These are phyloP conservation scores for Catocala sponsa DNA, from an alignment of 2,888 invertebrate species.

Conservation along the genomic window DNA sequence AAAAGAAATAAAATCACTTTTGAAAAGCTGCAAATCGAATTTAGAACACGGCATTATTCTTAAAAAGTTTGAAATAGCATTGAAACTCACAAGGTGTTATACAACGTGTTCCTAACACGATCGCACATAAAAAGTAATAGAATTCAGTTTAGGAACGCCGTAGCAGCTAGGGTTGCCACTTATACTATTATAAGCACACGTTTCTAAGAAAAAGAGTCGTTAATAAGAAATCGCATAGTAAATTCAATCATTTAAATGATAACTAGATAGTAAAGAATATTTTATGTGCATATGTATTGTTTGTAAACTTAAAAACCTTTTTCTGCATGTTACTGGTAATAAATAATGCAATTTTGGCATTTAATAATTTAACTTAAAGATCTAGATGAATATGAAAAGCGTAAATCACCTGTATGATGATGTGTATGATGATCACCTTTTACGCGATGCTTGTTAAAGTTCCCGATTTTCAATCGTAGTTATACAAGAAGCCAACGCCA, in stretches of 20 bases:
- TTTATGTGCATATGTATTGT: too few relatives aligned
- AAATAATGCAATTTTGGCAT: too few relatives aligned
- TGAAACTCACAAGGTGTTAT: slow-evolving; percentile 64
- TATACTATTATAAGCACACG: neutral
- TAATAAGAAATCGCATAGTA: neutral
- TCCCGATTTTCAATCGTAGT: too few relatives aligned
- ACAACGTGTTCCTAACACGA: slow-evolving; percentile 71
- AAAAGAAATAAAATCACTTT: neutral
- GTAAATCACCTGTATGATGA: too few relatives aligned
- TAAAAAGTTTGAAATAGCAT: slow-evolving; percentile 48
- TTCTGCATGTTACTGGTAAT: too few relatives aligned
- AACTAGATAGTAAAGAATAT: too few relatives aligned
- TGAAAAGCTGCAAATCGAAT: slow-evolving; percentile 51
- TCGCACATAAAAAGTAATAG: slow-evolving; percentile 82
- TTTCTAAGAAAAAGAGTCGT: slow-evolving; percentile 6
- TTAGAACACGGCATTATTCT: slow-evolving; percentile 45
- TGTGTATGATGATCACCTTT: too few relatives aligned
- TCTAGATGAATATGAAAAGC: too few relatives aligned
- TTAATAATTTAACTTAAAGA: too few relatives aligned
- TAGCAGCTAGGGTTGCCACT: slow-evolving; percentile 45
- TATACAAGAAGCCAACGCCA: too few relatives aligned
- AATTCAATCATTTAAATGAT: neutral
- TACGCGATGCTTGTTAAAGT: too few relatives aligned
- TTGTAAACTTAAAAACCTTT: too few relatives aligned
- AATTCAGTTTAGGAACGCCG: slow-evolving; percentile 77